Conservation (phyloP, 2,113 vertebrate genomes). For the Mionectes macconnelli region DNA sequence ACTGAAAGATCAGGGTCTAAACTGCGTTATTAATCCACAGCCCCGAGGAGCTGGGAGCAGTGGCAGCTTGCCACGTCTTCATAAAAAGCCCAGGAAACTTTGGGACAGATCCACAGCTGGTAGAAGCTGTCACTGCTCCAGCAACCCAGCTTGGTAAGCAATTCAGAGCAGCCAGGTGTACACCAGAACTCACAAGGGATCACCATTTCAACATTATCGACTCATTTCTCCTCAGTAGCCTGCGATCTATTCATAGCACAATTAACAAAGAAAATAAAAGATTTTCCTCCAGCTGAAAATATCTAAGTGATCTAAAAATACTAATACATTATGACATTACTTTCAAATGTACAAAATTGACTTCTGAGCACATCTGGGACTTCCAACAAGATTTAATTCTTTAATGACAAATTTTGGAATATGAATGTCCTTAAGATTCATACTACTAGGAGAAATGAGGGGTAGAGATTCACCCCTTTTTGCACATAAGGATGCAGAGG, state of each 20-base stretch:
- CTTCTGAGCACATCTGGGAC: background rate
- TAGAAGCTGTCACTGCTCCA: conserved; percentile 13
- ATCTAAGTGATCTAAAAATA: conserved; percentile 25
- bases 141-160: conserved; percentile 13
- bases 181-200: conserved; percentile 22
- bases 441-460: background rate
- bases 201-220: background rate
- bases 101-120: conserved; percentile 33
- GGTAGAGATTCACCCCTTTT: background rate
- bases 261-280: conserved; percentile 36
- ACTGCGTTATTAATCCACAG: background rate
- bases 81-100: conserved; percentile 21
- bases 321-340: background rate
- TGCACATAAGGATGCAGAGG: background rate
- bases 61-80: background rate
- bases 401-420: background rate
- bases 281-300: conserved; percentile 31
- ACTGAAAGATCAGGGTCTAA: background rate
- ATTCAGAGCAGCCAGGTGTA: conserved; percentile 45
- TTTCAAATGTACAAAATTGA: conserved; percentile 10
- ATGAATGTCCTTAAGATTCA: background rate
- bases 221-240: conserved; percentile 19
- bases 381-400: background rate
- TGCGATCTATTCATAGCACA: conserved; percentile 34
- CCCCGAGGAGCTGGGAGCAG: background rate